Evolutionary conservation across 1,140 invertebrate genomes (phyloP), one percentile per base, ranked within the genome.

Genomic region (Dendrolimus punctatus): DNA sequence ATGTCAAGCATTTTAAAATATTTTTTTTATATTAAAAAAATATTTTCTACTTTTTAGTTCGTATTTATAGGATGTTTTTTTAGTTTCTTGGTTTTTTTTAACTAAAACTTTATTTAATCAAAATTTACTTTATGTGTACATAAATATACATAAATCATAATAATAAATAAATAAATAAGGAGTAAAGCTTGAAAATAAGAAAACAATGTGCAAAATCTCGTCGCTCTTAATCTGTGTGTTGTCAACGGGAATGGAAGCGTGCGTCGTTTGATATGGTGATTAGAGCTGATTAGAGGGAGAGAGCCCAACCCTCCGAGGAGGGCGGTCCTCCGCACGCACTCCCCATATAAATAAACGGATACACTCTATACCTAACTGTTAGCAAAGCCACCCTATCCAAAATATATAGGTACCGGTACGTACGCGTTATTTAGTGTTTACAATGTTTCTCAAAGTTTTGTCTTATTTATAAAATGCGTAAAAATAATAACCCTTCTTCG

Each of bases 241-340:
- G 81, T 83, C 76, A 76, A 62, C 71, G 71, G 64, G 73, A 80
- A 82, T 79, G 80, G 77, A 77, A 64, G 76, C 70, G 72, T 80
- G 71, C 76, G 80, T 80, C 79, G 80, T 85, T 85, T 85, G 82
- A 85, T 85, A 85, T 85, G 82, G 80, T 85, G 82, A 85, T 85
- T 85, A 85, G 69, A 80, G 64, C 80, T 85, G 81, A 85, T 85
- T 85, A 85, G 77, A 76, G 80, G 79, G 72, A 65, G 73, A 67
- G 63, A 62, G 63, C 44, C 57, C 50, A 9, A 38, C 48, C 43
- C 52, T 47, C 44, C 49, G 37, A 6, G 63, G 66, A 56, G 57
- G 56, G 41, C 56, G 61, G 53, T 78, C 74, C 81, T 71, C 69
- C 62, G 58, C 62, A 82, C 79, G 74, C 78, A 79, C 71, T 76